Evolutionary conservation across 2,888 invertebrate species (phyloP), one percentile per base, ranked within the genome.

Genomic region (Calameuta idolon): DNA sequence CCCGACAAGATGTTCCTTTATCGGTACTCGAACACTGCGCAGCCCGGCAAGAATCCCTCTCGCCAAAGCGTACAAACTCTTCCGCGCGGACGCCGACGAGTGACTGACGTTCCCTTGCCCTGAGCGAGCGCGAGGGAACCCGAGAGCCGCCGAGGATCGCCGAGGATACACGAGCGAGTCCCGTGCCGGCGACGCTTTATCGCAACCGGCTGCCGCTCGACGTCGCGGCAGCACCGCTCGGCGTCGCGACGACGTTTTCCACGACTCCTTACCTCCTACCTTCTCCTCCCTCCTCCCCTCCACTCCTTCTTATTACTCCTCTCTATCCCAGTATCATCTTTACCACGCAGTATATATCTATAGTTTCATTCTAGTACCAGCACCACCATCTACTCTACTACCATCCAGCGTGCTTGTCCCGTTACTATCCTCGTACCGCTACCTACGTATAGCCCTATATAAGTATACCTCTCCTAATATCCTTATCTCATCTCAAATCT

Each of bases 21-120:
- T 34, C 71, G 71, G 71, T 71, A 71, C 71, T 33, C 69, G 76
- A 77, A 79, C 81, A 79, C 78, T 40, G 77, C 15, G 79, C 79
- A 77, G 77, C 80, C 78, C 81, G 81, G 80, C 80, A 77, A 82
- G 77, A 79, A 71, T 78, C 79, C 80, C 79, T 75, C 77, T 77
- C 83, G 77, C 80, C 81, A 83, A 83, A 84, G 83, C 83, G 85
- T 84, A 85, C 85, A 83, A 84, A 88, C 90, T 87, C 87, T 86
- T 87, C 89, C 88, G 90, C 89, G 89, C 91, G 91, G 90, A 86
- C 88, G 90, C 90, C 89, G 89, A 89, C 90, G 90, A 89, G 91
- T 90, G 89, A 91, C 91, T 91, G 90, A 89, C 89, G 90, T 88
- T 87, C 87, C 83, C 81, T 85, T 80, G 82, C 85, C 84, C 37